These are phyloP conservation scores for Seriola rivoliana DNA, from an alignment of 2,113 vertebrate genomes.

Conservation along the genomic window DNA sequence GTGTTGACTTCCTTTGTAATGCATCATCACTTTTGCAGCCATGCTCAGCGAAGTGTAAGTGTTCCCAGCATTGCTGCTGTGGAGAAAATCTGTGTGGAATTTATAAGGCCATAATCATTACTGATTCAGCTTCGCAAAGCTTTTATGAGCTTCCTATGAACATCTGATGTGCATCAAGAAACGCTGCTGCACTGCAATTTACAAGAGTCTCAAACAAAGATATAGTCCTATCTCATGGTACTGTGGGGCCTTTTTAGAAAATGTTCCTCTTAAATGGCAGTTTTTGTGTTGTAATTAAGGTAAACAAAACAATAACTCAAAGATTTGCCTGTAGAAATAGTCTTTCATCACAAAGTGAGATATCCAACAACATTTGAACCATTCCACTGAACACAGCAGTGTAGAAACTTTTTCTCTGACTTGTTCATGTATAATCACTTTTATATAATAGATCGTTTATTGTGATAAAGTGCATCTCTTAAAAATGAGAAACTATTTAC, in stretches of 20 bases:
- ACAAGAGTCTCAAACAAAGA: not conserved
- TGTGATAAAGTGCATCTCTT: no score
- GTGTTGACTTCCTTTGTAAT: not conserved
- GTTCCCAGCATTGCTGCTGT: not conserved
- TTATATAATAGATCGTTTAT: no score
- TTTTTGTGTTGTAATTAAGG: constrained; percentile 3
- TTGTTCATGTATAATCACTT: no score
- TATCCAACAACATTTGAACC: not conserved
- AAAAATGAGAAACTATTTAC: no score
- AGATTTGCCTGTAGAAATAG: not conserved
- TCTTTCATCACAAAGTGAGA: not conserved
- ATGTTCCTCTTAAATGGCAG: not conserved
- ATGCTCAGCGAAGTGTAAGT: not conserved
- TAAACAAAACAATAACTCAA: not conserved
- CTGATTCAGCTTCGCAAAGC: not conserved
- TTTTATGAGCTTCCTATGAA: constrained; percentile 23
- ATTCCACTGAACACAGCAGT: not conserved
- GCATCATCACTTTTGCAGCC: not conserved
- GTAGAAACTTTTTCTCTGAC: not conserved
- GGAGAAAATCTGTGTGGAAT: not conserved
- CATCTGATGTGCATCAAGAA: not conserved
- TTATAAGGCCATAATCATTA: not conserved
- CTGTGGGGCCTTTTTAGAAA: not conserved
- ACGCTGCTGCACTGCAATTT: not conserved
- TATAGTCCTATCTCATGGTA: not conserved